Conservation (phyloP, 2,888 invertebrate genomes). For the Pinctada fucata region DNA sequence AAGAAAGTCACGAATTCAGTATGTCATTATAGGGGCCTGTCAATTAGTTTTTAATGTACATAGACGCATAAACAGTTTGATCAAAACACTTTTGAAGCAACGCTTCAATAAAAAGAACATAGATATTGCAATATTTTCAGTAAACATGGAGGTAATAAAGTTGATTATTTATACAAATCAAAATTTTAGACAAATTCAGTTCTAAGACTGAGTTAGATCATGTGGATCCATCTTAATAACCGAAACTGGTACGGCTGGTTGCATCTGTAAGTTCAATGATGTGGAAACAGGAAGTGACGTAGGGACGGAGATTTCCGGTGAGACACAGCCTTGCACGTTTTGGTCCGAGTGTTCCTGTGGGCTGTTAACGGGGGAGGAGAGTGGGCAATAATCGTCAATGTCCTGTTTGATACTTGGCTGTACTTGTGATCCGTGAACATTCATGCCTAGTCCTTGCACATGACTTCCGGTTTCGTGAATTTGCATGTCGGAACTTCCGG, state of each 20-base stretch:
- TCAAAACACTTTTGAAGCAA: no score
- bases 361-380: slow-evolving; percentile 17
- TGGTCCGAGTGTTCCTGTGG: slow-evolving; percentile 27
- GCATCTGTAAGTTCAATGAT: slow-evolving; percentile 14
- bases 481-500: slow-evolving; percentile 16
- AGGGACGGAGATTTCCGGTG: slow-evolving; percentile 8
- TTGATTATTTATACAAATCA: no score
- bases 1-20: neutral
- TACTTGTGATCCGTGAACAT: slow-evolving; percentile 25
- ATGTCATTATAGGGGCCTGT: neutral
- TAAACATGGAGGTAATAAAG: no score
- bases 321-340: slow-evolving; percentile 9
- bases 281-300: slow-evolving; percentile 25
- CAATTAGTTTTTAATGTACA: neutral
- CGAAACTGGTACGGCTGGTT: slow-evolving; percentile 11
- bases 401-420: slow-evolving; percentile 32
- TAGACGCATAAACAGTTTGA: no score
- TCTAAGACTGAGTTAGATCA: slow-evolving; percentile 23
- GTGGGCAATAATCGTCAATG: slow-evolving; percentile 29
- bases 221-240: slow-evolving; percentile 39
- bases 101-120: no score
- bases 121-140: no score
- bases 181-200: neutral
- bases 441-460: slow-evolving; percentile 27
- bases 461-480: slow-evolving; percentile 31